Base-by-base conservation (phyloP, 2,797 vertebrate genomes). In the Lindbergichthys nudifrons region DNA sequence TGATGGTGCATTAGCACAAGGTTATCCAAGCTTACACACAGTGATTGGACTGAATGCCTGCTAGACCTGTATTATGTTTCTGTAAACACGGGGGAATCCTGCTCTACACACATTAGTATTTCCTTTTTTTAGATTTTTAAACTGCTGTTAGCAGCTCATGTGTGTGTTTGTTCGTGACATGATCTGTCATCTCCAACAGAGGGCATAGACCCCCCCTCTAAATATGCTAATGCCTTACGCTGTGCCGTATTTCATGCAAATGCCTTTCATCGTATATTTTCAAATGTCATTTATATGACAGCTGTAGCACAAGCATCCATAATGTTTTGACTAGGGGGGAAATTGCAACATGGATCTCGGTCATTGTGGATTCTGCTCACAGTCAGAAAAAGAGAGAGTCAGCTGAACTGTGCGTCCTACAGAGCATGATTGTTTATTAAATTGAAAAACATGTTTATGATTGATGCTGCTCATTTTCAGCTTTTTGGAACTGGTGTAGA, bases 271-370 rank as follows among this genome's bases (percentile, higher is more conserved):
- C 43, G 23, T 80, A 72, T 85, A 75, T 89, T 87, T 87, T 79
- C 57, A 78, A 83, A 89, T 87, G 81, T 79, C 81, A 89, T 83
- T 88, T 56, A 83, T 82, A 52, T 83, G 86, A 90, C 87, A 86
- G 85, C 85, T 88, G 51, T 81, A 81, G 80, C 73, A 86, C 69
- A 81, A 64, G 79, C 73, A 83, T 88, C 70, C 66, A 79, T 85
- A 84, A 90, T 89, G 83, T 83, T 82, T 88, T 79, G 80, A 84
- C 87, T 81, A 23, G 72, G 19, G 64, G 65, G 78, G 19, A 23
- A 64, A 80, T 74, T 85, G 80, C 74, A 72, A 84, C 82, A 77
- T n/a, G 53, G 51, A 70, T 65, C 72, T 65, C 59, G 68, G 75
- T 75, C 80, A 81, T 81, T 87, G 82, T 60, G 52, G 69, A 92